Percentiles rank a stretch among this genome's conserved stretches.
phyloP scores from a whole-genome alignment of 2,888 invertebrate genomes.

The Steinernema carpocapsae region DNA sequence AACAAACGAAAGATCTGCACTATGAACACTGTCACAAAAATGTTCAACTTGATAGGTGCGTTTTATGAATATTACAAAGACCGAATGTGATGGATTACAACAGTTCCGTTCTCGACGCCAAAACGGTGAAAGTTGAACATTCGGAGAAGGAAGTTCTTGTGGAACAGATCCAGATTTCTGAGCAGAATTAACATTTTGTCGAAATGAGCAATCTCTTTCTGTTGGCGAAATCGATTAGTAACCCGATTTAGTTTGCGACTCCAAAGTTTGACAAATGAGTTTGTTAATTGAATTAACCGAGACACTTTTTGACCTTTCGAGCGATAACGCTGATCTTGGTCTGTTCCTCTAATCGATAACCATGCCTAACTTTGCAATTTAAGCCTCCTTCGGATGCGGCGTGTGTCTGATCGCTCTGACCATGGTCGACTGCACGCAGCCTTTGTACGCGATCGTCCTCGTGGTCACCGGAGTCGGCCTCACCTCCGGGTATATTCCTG shows the following conservation, averaged over 20 bases:
- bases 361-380: conserved; percentile 38
- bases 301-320: conserved; percentile 25
- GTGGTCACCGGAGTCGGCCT: conserved; percentile 63
- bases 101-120: background rate
- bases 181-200: too few species aligned
- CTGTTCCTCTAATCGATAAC: background rate
- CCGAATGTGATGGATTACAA: background rate
- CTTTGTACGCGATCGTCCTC: conserved; percentile 55
- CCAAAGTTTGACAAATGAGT: background rate
- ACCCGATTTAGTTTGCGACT: background rate
- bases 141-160: too few species aligned
- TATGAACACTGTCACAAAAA: conserved; percentile 56
- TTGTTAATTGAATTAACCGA: conserved; percentile 13
- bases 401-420: conserved; percentile 61
- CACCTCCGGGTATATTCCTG: conserved; percentile 67
- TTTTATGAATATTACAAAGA: background rate
- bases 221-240: background rate
- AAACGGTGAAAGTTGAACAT: too few species aligned
- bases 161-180: too few species aligned
- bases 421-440: conserved; percentile 59
- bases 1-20: conserved; percentile 46
- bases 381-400: conserved; percentile 65
- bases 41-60: conserved; percentile 63
- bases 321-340: background rate
- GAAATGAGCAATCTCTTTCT: too few species aligned